Evolutionary conservation across 2,797 vertebrate genomes (phyloP).

Genomic region (Oreochromis mossambicus): DNA sequence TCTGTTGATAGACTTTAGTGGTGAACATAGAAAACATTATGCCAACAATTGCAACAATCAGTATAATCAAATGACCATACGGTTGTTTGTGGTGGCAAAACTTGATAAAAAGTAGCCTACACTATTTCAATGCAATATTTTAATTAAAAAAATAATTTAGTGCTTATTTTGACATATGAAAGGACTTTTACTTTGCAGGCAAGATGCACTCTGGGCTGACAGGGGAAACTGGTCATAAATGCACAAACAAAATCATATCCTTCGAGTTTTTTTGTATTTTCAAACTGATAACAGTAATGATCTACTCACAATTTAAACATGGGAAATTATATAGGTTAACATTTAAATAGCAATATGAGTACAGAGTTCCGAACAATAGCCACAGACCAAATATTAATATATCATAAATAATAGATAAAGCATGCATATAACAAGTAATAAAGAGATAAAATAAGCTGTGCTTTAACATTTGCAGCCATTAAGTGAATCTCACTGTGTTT

Average conservation of each 20-base stretch:
- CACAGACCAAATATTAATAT: not conserved
- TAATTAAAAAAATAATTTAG: not conserved
- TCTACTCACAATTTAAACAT: not conserved
- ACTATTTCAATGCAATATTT: not conserved
- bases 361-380: not conserved
- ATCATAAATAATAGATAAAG: not conserved
- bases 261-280: not conserved
- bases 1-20: not conserved
- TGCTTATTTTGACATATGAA: not conserved
- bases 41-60: not conserved
- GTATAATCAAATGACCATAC: not conserved
- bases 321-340: not conserved
- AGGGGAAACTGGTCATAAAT: not conserved
- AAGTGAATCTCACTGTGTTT: not conserved
- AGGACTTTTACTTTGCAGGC: not conserved
- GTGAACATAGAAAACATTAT: not conserved
- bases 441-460: not conserved
- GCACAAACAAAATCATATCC: not conserved
- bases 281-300: not conserved
- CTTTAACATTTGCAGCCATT: constrained; percentile 5
- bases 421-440: not conserved
- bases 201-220: not conserved
- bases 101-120: not conserved
- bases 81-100: not conserved
- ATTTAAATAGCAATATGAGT: not conserved